phyloP scores from a whole-genome alignment of 1,140 invertebrate species.

The Caerostris darwini region DNA sequence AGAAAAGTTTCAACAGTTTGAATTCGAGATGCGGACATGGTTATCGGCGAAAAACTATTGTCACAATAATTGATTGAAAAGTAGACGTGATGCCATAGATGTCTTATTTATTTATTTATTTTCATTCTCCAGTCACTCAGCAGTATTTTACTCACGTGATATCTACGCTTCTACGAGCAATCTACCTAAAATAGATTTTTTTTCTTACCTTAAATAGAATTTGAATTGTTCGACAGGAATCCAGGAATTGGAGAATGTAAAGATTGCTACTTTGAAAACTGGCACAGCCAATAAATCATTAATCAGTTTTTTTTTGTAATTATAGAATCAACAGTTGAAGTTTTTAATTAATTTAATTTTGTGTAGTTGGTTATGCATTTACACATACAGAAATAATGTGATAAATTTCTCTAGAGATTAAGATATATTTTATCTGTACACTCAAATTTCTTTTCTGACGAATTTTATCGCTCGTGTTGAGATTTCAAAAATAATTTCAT shows the following conservation, averaged over 20 bases:
- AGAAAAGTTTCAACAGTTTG: constrained; percentile 34
- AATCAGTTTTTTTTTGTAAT: too few relatives aligned
- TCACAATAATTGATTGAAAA: constrained; percentile 47
- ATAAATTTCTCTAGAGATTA: too few relatives aligned
- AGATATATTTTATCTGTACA: too few relatives aligned
- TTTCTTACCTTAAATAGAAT: neutral
- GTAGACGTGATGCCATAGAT: constrained; percentile 9
- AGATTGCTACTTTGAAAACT: neutral
- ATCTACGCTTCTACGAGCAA: neutral
- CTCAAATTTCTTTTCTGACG: too few relatives aligned
- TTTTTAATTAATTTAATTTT: too few relatives aligned
- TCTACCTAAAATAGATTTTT: constrained; percentile 28
- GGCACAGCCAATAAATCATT: too few relatives aligned
- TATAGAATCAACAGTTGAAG: too few relatives aligned
- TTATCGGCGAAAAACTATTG: constrained; percentile 41
- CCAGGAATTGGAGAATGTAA: neutral
- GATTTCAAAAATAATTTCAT: too few relatives aligned
- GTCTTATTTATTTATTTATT: neutral
- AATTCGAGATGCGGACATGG: neutral
- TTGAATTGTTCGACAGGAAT: neutral
- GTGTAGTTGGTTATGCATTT: too few relatives aligned
- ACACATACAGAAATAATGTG: too few relatives aligned
- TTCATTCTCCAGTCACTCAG: neutral
- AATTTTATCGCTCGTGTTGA: too few relatives aligned
- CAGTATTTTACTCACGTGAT: constrained; percentile 53